phyloP scores from a whole-genome alignment of 2,888 invertebrate species.

The Eutolmus rufibarbis region DNA sequence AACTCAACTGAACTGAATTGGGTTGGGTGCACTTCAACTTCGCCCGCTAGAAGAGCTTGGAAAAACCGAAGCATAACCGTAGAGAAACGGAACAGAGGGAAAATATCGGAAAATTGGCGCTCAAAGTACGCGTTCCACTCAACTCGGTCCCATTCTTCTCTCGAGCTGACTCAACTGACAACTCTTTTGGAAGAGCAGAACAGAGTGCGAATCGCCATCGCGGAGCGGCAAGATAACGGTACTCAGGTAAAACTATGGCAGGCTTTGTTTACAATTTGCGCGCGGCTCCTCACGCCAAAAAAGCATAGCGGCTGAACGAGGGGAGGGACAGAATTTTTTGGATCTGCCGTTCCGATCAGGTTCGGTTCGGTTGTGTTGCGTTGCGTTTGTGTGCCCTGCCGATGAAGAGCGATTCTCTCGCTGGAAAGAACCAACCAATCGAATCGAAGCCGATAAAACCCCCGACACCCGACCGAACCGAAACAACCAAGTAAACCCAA shows the following conservation, averaged over 20 bases:
- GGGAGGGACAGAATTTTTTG: too few species aligned
- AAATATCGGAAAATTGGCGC: neutral
- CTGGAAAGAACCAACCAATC: too few species aligned
- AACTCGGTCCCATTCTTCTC: neutral
- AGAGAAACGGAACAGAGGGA: neutral
- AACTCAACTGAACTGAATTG: slow-evolving; percentile 45
- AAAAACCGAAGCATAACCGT: neutral
- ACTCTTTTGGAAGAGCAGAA: neutral
- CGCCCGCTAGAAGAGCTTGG: neutral
- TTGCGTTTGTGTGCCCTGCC: too few species aligned
- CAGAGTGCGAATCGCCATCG: neutral
- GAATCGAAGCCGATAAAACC: too few species aligned
- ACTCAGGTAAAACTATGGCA: neutral
- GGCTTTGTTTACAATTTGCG: neutral
- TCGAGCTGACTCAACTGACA: neutral
- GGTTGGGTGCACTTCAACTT: neutral
- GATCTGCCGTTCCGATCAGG: too few species aligned
- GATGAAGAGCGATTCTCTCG: too few species aligned
- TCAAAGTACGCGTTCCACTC: neutral
- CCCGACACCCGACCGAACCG: too few species aligned
- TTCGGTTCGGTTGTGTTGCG: too few species aligned
- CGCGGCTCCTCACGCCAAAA: too few species aligned
- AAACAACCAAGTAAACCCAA: too few species aligned
- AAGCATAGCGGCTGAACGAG: too few species aligned
- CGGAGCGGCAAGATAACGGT: neutral